Conservation (phyloP, 1,140 invertebrate species). For the Orius laevigatus region DNA sequence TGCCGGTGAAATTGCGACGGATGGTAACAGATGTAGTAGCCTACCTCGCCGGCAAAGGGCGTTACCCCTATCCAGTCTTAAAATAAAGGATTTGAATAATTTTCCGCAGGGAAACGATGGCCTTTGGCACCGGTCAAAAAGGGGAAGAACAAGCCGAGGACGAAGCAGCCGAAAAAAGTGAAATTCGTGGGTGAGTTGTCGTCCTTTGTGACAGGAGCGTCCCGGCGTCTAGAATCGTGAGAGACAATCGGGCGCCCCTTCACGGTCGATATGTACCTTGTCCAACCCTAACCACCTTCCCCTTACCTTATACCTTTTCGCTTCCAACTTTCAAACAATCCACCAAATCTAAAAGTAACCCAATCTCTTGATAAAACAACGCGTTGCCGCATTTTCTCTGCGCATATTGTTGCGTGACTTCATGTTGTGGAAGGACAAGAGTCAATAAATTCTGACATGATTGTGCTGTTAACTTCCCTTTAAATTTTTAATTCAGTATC, state of each 20-base stretch:
- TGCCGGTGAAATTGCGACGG: too few relatives aligned
- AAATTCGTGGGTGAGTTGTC: conserved; percentile 72
- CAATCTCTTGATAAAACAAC: not conserved
- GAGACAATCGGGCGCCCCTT: conserved; percentile 5
- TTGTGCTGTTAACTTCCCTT: too few relatives aligned
- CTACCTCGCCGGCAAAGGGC: too few relatives aligned
- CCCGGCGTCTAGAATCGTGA: too few relatives aligned
- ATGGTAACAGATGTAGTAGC: too few relatives aligned
- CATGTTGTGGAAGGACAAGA: too few relatives aligned
- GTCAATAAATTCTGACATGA: too few relatives aligned
- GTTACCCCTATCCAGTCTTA: too few relatives aligned
- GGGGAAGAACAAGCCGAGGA: conserved; percentile 44
- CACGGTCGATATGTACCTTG: conserved; percentile 4
- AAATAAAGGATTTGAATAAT: too few relatives aligned
- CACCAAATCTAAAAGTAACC: not conserved
- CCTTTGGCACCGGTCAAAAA: conserved; percentile 54
- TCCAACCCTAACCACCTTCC: conserved; percentile 1
- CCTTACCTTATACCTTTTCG: not conserved
- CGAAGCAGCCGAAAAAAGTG: conserved; percentile 69
- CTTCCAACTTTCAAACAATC: not conserved
- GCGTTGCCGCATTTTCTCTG: too few relatives aligned
- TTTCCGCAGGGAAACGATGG: conserved; percentile 23
- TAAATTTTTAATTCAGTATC: too few relatives aligned
- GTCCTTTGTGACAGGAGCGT: not conserved
- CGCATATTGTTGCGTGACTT: too few relatives aligned